These are phyloP conservation scores for Turdus rufiventris DNA, from an alignment of 2,113 vertebrate genomes.

Conservation along the genomic window DNA sequence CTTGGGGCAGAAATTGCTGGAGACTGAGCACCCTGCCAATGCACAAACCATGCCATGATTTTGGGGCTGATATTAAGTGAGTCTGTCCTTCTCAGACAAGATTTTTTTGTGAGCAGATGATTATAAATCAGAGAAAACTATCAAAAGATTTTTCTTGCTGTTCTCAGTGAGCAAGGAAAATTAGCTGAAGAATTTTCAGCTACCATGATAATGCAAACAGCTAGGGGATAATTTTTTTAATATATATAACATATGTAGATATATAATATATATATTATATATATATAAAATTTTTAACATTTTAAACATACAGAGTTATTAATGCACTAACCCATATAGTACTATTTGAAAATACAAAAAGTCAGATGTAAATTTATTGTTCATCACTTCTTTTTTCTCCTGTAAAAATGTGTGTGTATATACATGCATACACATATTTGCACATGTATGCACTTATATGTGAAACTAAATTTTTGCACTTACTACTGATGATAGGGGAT, in stretches of 20 bases:
- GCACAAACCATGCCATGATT: background rate
- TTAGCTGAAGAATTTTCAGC: background rate
- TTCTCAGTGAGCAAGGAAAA: background rate
- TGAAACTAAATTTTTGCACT: background rate
- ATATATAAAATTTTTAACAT: background rate
- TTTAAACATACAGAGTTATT: background rate
- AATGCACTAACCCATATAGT: too few species aligned
- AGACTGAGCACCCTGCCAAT: background rate
- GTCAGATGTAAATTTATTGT: background rate
- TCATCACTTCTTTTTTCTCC: background rate
- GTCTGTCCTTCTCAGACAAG: background rate
- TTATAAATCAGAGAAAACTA: background rate
- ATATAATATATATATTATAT: too few species aligned
- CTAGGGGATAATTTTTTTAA: background rate
- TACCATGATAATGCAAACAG: background rate
- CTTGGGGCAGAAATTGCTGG: background rate
- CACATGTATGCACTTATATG: fast-evolving
- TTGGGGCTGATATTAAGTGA: background rate
- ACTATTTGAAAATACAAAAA: background rate
- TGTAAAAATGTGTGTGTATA: background rate
- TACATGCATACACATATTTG: fast-evolving
- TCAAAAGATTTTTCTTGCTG: background rate
- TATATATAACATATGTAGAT: too few species aligned
- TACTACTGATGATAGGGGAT: too few species aligned
- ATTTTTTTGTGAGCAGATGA: background rate